phyloP scores from a whole-genome alignment of 2,888 invertebrate genomes.

The Sialis fuliginosa region DNA sequence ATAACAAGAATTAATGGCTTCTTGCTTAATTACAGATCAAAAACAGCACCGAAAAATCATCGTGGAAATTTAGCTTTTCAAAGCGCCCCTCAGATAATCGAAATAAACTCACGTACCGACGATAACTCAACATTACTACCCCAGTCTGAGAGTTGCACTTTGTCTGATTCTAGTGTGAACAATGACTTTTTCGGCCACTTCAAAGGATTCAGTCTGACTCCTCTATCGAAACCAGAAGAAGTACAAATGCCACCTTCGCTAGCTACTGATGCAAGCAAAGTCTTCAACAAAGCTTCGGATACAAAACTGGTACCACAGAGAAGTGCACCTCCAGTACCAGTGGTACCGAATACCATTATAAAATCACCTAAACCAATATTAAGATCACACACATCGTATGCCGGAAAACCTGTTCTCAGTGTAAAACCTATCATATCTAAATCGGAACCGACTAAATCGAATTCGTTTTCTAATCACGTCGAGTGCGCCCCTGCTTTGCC shows the following conservation, averaged over 20 bases:
- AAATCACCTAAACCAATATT: constrained; percentile 19
- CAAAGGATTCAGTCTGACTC: constrained; percentile 66
- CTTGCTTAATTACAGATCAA: constrained; percentile 17
- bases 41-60: constrained; percentile 23
- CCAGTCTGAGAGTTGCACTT: constrained; percentile 28
- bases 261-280: constrained; percentile 4
- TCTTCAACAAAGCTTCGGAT: constrained; percentile 20
- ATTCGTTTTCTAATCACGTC: constrained; percentile 25
- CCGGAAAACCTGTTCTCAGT: constrained; percentile 2
- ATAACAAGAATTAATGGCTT: no score
- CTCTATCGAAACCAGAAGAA: constrained; percentile 31
- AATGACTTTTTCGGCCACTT: constrained; percentile 69
- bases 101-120: constrained; percentile 39
- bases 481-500: constrained; percentile 35
- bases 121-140: constrained; percentile 51
- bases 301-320: constrained; percentile 31
- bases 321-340: constrained; percentile 45
- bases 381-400: constrained; percentile 11
- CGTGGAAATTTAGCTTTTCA: constrained; percentile 21
- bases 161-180: constrained; percentile 28
- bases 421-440: constrained; percentile 9
- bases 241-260: constrained; percentile 14
- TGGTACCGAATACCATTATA: constrained; percentile 20
- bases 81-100: constrained; percentile 24
- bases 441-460: constrained; percentile 21